Conservation (phyloP, 2,113 vertebrate genomes). For the Brachionichthys hirsutus region DNA sequence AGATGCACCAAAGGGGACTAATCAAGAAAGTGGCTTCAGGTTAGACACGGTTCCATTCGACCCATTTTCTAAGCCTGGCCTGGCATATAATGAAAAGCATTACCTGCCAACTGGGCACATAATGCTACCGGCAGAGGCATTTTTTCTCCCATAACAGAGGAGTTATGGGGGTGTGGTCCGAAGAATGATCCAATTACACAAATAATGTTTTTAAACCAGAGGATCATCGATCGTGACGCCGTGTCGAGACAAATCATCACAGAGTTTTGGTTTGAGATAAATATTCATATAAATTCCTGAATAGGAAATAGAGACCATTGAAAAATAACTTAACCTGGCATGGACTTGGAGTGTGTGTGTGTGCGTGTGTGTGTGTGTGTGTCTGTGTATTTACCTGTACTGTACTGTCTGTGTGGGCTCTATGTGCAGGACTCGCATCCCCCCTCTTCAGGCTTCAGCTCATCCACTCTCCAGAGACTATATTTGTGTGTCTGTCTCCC, state of each 20-base stretch:
- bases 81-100: slow-evolving; percentile 76
- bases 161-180: slow-evolving; percentile 55
- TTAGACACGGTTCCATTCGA: slow-evolving; percentile 68
- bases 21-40: slow-evolving; percentile 67
- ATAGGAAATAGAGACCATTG: slow-evolving; percentile 43
- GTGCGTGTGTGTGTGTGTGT: background rate
- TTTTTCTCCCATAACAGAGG: slow-evolving; percentile 29
- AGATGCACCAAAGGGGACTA: slow-evolving; percentile 75
- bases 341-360: background rate
- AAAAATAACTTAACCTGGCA: slow-evolving; percentile 5
- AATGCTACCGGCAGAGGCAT: slow-evolving; percentile 56
- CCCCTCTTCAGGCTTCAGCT: slow-evolving; percentile 19
- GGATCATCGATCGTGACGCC: slow-evolving; percentile 50
- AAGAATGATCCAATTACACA: slow-evolving; percentile 75
- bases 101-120: slow-evolving; percentile 68
- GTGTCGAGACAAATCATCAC: slow-evolving; percentile 57
- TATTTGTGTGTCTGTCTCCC: slow-evolving; percentile 30
- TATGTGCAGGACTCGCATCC: slow-evolving; percentile 4
- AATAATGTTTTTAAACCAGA: slow-evolving; percentile 63
- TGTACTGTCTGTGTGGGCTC: background rate
- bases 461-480: slow-evolving; percentile 37
- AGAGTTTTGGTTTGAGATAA: slow-evolving; percentile 37
- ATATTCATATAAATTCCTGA: slow-evolving; percentile 53
- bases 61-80: slow-evolving; percentile 69
- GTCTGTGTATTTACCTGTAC: background rate